Evolutionary conservation across 2,113 vertebrate species (phyloP), one percentile per base, ranked within the genome.

Genomic region (Xenopus tropicalis): DNA sequence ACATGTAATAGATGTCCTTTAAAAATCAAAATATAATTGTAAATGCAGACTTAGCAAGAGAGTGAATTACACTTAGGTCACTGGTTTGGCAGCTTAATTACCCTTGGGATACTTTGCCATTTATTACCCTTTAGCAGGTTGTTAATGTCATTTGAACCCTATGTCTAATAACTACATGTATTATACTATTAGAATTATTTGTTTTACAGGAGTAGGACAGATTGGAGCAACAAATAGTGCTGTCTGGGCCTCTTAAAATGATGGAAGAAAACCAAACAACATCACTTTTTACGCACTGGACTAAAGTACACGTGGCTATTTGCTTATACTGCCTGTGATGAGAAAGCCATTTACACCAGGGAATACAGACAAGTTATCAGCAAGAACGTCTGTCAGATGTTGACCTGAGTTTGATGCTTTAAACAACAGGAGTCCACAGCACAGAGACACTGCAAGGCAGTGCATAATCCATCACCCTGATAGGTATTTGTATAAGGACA

Each of bases 401-500:
- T 75, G 66, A 69, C 72, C 58, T 75, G 65, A 75, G 57, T 69
- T 42, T 75, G 65, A 69, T 75, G 65, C 69, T 57, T 52, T 68
- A 68, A 75, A 62, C 56, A 58, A 62, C 72, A 69, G 72, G 66
- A 75, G 66, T 75, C 72, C 58, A 37, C 66, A 43, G 44, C 44
- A 62, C 72, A 12, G 23, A 69, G 72, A 13, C 66, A 42, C 25
- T 22, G 57, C 23, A 21, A 69, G 16, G 65, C 21, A 22, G 25
- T 25, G 17, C 24, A 75, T 44, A 69, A 75, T 75, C 58, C 66
- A 75, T 75, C 66, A 75, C 54, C 14, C 57, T 75, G 72, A 75
- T 75, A 75, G 72, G 69, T 75, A 62, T 75, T 75, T 75, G 65
- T 75, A 52, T 75, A 75, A 68, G 66, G 72, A 69, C 57, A 69